Conservation (phyloP, 2,888 invertebrate species). For the Drosophila tripunctata region DNA sequence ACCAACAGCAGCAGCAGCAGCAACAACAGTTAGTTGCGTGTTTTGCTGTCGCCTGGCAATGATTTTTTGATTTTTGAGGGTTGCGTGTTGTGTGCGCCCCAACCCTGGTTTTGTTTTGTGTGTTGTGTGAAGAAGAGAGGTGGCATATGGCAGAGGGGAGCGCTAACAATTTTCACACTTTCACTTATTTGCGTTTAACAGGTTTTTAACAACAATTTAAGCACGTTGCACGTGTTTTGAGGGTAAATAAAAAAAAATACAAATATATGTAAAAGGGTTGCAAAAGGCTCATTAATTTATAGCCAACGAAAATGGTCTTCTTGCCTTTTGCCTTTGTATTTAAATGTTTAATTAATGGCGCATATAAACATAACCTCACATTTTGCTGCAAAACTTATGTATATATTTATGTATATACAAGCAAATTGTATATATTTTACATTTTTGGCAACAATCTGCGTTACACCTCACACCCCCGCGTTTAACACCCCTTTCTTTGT, state of each 20-base stretch:
- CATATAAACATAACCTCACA: conserved; percentile 34
- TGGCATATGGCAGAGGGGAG: conserved; percentile 3
- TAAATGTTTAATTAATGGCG: conserved; percentile 16
- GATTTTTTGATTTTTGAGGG: conserved; percentile 75
- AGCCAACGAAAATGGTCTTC: conserved; percentile 12
- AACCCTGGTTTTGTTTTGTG: conserved; percentile 23
- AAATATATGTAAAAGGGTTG: conserved; percentile 27
- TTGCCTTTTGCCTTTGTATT: conserved; percentile 2
- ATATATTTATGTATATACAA: conserved; percentile 15
- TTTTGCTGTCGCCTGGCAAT: conserved; percentile 68
- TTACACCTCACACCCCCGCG: conserved; percentile 6
- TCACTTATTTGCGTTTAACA: conserved; percentile 74
- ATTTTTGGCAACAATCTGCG: conserved; percentile 56
- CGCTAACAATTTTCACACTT: conserved; percentile 70
- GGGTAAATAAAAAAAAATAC: conserved; percentile 25
- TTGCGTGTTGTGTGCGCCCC: conserved; percentile 62
- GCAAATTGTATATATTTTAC: conserved; percentile 27
- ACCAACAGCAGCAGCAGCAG: too few species aligned
- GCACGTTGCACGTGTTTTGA: conserved; percentile 43
- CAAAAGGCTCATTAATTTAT: conserved; percentile 45
- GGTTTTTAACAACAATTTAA: conserved; percentile 66
- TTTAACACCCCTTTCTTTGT: conserved; percentile 28
- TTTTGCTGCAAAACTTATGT: conserved; percentile 9
- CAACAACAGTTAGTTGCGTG: conserved; percentile 56
- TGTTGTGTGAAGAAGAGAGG: too few species aligned